Percentiles rank a stretch among this genome's conserved stretches.
These are phyloP conservation scores for Lordiphosa clarofinis DNA, from an alignment of 1,140 invertebrate genomes.

Conservation along the genomic window DNA sequence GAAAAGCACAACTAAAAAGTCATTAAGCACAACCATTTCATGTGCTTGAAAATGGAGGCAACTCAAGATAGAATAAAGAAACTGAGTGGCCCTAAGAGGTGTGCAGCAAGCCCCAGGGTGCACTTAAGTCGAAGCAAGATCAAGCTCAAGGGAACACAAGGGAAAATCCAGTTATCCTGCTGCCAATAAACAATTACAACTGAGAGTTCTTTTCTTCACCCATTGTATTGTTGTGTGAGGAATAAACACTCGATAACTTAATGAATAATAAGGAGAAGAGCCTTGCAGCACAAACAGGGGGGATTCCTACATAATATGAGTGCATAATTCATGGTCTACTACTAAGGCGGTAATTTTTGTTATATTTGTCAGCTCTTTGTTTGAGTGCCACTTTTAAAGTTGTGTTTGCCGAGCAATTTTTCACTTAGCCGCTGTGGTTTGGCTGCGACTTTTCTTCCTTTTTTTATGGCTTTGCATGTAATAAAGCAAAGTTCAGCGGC, in stretches of 20 bases:
- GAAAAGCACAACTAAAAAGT: too few relatives aligned
- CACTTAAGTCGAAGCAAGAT: conserved; percentile 1
- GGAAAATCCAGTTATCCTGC: conserved; percentile 10
- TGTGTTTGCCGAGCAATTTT: neutral
- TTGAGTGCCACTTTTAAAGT: too few relatives aligned
- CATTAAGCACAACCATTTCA: conserved; percentile 64
- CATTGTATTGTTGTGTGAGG: conserved; percentile 42
- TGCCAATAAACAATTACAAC: conserved; percentile 53
- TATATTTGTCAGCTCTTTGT: neutral
- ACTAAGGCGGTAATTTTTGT: conserved; percentile 56
- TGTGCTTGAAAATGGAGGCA: conserved; percentile 23
- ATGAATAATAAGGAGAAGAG: conserved; percentile 36
- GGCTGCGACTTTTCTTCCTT: conserved; percentile 1
- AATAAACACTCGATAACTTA: too few relatives aligned
- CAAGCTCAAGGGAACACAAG: conserved; percentile 4
- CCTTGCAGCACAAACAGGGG: neutral
- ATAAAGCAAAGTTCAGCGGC: too few relatives aligned
- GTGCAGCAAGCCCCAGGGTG: conserved; percentile 30
- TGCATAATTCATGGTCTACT: conserved; percentile 55
- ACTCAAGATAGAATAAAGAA: conserved; percentile 20
- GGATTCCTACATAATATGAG: conserved; percentile 13
- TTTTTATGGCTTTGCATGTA: conserved; percentile 36
- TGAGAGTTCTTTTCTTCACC: conserved; percentile 17
- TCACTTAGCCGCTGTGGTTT: neutral
- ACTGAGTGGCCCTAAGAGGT: conserved; percentile 20